Base-by-base conservation (phyloP, 2,888 invertebrate genomes). In the Phania funesta region DNA sequence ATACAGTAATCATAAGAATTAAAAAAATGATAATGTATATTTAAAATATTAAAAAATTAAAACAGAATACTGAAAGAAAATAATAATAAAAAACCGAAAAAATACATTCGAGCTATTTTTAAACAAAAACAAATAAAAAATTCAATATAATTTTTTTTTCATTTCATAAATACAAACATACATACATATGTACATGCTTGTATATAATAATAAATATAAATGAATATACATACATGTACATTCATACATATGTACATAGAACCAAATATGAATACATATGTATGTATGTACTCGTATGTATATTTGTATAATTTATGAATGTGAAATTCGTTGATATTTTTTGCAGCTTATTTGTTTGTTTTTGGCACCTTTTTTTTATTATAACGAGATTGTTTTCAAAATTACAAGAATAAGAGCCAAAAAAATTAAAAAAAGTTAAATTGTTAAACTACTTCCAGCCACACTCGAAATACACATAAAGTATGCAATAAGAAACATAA, bases 101-200 rank as follows among this genome's bases (percentile, higher is more conserved):
- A 29, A 38, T n/a, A 70, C 38, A 60, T 80, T 62, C 22, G 16
- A 46, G 50, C 74, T 68, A 80, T 80, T 79, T 79, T 62, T 67
- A 80, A 68, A 68, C 56, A n/a, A n/a, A 60, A 32, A 52, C 26
- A 13, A 48, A 38, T 13, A 38, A 38, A 9, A 35, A 35, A n/a
- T 38, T 38, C n/a, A 3, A 38, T 1, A 13, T 38, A 11, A 11
- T 4, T 32, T 8, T 32, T 32, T 3, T 38, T 38, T 38, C n/a
- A 13, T n/a, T 13, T 38, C n/a, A 13, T 38, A n/a, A 4, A 13
- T n/a, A 26, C 26, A 5, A 5, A 26, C 6, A 6, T 56, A 29
- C 4, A 9, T 7, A 18, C 4, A 5, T 11, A 18, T 35, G 26
- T 18, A 24, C n/a, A 22, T n/a, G 16, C 11, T 38, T 38, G n/a